A percentile compares a stretch with the other conserved stretches of the same genome.
phyloP scores from a whole-genome alignment of 1,140 invertebrate genomes.

The Apis laboriosa region DNA sequence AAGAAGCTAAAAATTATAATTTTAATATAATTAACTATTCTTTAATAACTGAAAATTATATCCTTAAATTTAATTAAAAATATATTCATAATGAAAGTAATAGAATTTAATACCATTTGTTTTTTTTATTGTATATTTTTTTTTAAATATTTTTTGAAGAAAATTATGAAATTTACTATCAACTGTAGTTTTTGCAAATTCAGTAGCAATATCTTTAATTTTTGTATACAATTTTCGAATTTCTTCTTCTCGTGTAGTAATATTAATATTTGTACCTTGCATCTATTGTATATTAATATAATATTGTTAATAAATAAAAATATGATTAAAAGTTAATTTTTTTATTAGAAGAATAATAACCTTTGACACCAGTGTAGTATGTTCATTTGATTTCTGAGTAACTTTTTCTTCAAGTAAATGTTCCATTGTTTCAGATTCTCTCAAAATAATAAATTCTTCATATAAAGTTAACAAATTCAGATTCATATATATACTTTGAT shows the following conservation, averaged over 20 bases:
- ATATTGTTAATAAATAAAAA: neutral
- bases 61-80: too few species aligned
- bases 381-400: constrained; percentile 60
- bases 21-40: neutral
- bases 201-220: constrained; percentile 81
- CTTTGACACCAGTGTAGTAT: neutral
- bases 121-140: constrained; percentile 83
- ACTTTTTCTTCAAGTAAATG: constrained; percentile 83
- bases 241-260: constrained; percentile 45
- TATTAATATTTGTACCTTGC: constrained; percentile 47
- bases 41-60: neutral
- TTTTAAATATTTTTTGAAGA: constrained; percentile 88
- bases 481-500: constrained; percentile 84
- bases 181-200: constrained; percentile 83
- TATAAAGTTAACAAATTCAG: constrained; percentile 87
- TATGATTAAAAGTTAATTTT: neutral
- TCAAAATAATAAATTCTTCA: constrained; percentile 89
- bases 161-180: constrained; percentile 89
- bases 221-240: constrained; percentile 80
- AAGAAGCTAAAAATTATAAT: constrained; percentile 69
- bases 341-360: constrained; percentile 31
- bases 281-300: constrained; percentile 50
- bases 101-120: constrained; percentile 62
- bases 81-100: neutral
- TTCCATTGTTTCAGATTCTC: constrained; percentile 88